Percentiles rank a stretch among this genome's conserved stretches.
These are phyloP conservation scores for Erpetoichthys calabaricus DNA, from an alignment of 2,797 vertebrate genomes.

Conservation along the genomic window DNA sequence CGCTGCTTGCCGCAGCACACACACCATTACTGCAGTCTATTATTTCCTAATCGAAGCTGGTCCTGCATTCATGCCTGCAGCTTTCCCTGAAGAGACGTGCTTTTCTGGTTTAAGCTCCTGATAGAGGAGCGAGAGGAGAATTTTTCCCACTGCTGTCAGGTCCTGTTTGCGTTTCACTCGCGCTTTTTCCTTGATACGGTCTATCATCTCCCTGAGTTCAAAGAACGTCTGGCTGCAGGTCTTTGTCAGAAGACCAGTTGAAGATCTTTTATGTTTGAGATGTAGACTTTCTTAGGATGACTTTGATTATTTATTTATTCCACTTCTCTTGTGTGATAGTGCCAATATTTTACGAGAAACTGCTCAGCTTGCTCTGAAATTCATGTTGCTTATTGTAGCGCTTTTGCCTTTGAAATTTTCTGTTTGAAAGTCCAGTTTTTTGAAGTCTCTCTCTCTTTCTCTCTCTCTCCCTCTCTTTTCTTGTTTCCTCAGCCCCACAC, in stretches of 20 bases:
- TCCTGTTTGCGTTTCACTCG: conserved; percentile 52
- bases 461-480: conserved; percentile 21
- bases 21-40: neutral
- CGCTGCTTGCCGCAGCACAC: neutral
- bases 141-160: conserved; percentile 51
- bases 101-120: conserved; percentile 19
- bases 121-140: conserved; percentile 24
- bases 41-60: conserved; percentile 1
- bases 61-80: conserved; percentile 1
- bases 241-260: conserved; percentile 79
- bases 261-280: conserved; percentile 84
- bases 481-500: conserved; percentile 60
- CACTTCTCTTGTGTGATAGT: conserved; percentile 70
- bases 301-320: conserved; percentile 96
- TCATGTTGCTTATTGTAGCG: conserved; percentile 49
- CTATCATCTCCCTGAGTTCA: conserved; percentile 73
- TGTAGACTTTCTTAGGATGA: conserved; percentile 72
- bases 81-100: conserved; percentile 22
- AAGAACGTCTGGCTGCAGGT: conserved; percentile 76
- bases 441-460: conserved; percentile 20
- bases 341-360: conserved; percentile 53
- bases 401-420: conserved; percentile 54
- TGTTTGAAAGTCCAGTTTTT: conserved; percentile 20
- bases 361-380: conserved; percentile 59
- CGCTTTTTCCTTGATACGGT: conserved; percentile 46